phyloP scores from a whole-genome alignment of 2,113 vertebrate species.

The Daboia siamensis region DNA sequence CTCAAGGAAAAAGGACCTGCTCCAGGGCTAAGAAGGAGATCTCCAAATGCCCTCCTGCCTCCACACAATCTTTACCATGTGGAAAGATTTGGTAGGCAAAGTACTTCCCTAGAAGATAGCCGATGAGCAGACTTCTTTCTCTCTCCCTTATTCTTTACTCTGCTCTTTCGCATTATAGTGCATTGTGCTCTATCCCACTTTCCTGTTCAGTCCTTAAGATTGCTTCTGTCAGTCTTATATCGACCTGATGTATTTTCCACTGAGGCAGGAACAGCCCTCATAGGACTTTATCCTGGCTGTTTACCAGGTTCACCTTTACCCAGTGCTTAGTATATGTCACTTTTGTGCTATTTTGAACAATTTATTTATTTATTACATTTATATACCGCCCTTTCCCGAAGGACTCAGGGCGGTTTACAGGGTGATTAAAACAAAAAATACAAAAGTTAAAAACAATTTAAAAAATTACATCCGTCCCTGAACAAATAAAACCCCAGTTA shows the following conservation, averaged over 20 bases:
- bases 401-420: no score
- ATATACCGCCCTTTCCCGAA: no score
- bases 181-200: constrained; percentile 58
- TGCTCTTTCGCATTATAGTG: constrained; percentile 63
- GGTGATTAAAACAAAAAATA: no score
- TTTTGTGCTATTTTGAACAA: constrained; percentile 75
- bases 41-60: not conserved
- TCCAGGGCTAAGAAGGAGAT: not conserved
- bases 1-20: not conserved
- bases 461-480: no score
- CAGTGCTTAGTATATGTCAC: constrained; percentile 66
- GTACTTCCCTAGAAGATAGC: not conserved
- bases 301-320: constrained; percentile 41
- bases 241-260: constrained; percentile 17
- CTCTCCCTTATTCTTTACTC: not conserved
- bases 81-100: not conserved
- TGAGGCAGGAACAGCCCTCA: constrained; percentile 9
- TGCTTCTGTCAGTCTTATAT: not conserved
- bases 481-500: no score
- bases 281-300: constrained; percentile 14
- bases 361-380: no score
- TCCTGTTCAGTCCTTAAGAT: constrained; percentile 14
- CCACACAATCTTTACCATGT: not conserved
- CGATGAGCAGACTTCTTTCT: constrained; percentile 1
- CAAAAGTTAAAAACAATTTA: no score